A percentile compares a stretch with the other conserved stretches of the same genome.
Conservation (phyloP, 2,797 vertebrate genomes). For the Potorous gilbertii region DNA sequence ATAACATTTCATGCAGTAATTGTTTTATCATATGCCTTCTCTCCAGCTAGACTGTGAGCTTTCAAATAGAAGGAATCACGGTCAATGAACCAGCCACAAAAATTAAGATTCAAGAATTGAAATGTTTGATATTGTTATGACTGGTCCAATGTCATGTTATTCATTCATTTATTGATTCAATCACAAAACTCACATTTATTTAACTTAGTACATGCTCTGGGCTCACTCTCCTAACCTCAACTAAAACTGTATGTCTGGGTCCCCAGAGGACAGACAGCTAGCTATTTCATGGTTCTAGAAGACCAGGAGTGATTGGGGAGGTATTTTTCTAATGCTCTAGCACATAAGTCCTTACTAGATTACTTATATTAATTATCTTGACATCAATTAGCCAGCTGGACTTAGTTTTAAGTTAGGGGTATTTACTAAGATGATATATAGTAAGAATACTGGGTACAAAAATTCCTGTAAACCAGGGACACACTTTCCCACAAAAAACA, state of each 20-base stretch:
- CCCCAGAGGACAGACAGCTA: background rate
- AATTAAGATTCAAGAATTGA: background rate
- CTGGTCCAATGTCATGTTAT: background rate
- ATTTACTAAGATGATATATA: background rate
- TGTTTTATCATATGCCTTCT: background rate
- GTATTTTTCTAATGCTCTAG: background rate
- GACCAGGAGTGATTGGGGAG: background rate
- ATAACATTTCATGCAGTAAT: background rate
- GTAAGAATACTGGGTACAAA: background rate
- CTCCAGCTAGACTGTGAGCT: background rate
- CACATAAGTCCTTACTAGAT: background rate
- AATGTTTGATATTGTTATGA: background rate
- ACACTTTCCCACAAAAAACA: background rate
- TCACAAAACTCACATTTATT: background rate
- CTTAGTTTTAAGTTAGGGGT: background rate
- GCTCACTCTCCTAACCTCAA: background rate
- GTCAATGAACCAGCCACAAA: background rate
- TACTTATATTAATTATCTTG: background rate
- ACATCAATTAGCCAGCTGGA: background rate
- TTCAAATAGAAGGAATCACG: background rate
- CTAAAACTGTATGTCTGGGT: background rate
- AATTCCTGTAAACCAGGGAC: background rate
- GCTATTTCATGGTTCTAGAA: background rate
- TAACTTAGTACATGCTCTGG: background rate
- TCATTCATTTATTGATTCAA: background rate